Conservation (phyloP, 2,888 invertebrate species). For the Monoplex corrugatus region DNA sequence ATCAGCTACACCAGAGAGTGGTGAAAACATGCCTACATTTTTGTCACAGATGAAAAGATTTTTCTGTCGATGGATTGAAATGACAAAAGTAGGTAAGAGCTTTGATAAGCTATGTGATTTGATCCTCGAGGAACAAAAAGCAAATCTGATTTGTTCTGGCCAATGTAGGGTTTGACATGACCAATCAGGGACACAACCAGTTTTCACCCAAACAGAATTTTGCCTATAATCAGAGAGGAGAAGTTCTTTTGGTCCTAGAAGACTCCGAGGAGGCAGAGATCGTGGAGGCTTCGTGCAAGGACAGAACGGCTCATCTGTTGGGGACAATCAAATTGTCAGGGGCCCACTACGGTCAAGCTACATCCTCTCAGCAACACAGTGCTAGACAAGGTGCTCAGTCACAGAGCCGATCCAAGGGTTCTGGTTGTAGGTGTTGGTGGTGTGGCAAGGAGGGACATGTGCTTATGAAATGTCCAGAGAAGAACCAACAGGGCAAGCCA, state of each 20-base stretch:
- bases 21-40: not conserved
- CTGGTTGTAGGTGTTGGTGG: not conserved
- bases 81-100: not conserved
- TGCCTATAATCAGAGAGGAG: not conserved
- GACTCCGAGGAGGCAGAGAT: not conserved
- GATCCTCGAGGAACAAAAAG: not conserved
- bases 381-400: too few relatives aligned
- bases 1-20: not conserved
- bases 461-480: not conserved
- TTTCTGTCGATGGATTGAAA: not conserved
- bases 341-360: too few relatives aligned
- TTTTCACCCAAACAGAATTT: not conserved
- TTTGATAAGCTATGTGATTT: not conserved
- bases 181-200: not conserved
- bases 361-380: too few relatives aligned
- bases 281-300: not conserved
- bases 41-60: not conserved
- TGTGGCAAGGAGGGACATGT: not conserved
- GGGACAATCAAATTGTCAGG: too few relatives aligned
- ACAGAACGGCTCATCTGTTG: too few relatives aligned
- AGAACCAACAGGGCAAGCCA: not conserved
- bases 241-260: not conserved
- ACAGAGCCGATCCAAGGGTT: too few relatives aligned
- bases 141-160: not conserved
- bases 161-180: not conserved